Base-by-base conservation (phyloP, 2,888 invertebrate genomes). In the Andrena dorsata region DNA sequence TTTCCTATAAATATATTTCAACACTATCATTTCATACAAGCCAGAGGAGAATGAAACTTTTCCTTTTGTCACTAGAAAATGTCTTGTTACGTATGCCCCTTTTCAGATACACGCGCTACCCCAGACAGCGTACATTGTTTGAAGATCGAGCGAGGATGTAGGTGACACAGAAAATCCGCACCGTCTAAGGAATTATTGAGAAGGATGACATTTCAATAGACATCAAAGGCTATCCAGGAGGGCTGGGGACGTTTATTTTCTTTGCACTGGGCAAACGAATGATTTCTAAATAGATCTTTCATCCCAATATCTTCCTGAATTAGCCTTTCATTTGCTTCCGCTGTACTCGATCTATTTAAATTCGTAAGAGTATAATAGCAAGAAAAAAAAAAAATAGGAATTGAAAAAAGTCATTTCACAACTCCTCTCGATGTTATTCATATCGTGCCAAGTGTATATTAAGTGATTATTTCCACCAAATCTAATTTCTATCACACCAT, bases 171-270 rank as follows among this genome's bases (percentile, higher is more conserved):
- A 30, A 61, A 30, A 35, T 61, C 30, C n/a, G 20, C 47, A 13
- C 32, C 13, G n/a, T 23, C 23, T 7, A 30, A 30, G 20, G 51
- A 66, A 78, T 66, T 66, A 78, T 53, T 3, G 61, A 61, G 10
- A 53, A 51, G 20, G 2, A 26, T 23, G 64, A 30, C 28, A 26
- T 35, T 56, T 49, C n/a, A 30, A 56, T 56, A 23, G 13, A 51
- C 32, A 35, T 61, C 35, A 61, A 75, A 53, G 26, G 26, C 35
- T 23, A 32, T 26, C 28, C 8, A 1, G 10, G 7, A n/a, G n/a
- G 23, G 51, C 4, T 8, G 20, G 51, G 49, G 13, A 51, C 23
- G 7, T 41, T 49, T 60, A n/a, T n/a, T 60, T 51, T 20, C 30
- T 51, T 28, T 32, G 0, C 13, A 13, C 23, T 7, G 2, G 2